A percentile compares a stretch with the other conserved stretches of the same genome.
Conservation (phyloP, 2,888 invertebrate species). For the Caenorhabditis becei region DNA sequence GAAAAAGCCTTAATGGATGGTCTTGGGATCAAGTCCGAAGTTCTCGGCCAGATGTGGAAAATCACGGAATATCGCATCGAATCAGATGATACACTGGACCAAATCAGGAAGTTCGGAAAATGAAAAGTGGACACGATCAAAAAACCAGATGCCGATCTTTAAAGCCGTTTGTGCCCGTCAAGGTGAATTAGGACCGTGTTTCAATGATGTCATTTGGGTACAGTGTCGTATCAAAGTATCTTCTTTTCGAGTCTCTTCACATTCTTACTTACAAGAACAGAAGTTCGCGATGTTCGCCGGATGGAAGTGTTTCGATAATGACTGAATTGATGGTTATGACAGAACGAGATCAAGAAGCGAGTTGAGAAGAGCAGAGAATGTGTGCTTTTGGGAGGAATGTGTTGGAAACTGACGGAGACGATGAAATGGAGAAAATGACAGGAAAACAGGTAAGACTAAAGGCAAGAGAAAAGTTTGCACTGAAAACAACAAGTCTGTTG, state of each 20-base stretch:
- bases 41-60: neutral
- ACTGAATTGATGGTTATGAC: slow-evolving; percentile 16
- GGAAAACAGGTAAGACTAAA: neutral
- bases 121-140: slow-evolving; percentile 5
- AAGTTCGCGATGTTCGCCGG: slow-evolving; percentile 31
- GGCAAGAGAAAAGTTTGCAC: neutral
- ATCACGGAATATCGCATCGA: neutral
- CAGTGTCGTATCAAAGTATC: neutral
- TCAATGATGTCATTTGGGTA: neutral
- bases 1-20: neutral
- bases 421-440: neutral
- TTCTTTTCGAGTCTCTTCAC: neutral
- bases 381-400: neutral
- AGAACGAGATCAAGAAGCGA: slow-evolving; percentile 27
- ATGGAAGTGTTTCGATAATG: slow-evolving; percentile 28
- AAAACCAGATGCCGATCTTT: slow-evolving; percentile 11
- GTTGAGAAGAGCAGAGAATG: neutral
- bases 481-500: neutral
- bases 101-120: neutral
- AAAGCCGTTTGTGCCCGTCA: slow-evolving; percentile 7
- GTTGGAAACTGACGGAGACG: neutral
- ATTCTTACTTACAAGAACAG: neutral
- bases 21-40: slow-evolving; percentile 8
- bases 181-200: slow-evolving; percentile 4
- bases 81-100: neutral